Conservation (phyloP, 2,888 invertebrate species). For the Nomada lathburiana region DNA sequence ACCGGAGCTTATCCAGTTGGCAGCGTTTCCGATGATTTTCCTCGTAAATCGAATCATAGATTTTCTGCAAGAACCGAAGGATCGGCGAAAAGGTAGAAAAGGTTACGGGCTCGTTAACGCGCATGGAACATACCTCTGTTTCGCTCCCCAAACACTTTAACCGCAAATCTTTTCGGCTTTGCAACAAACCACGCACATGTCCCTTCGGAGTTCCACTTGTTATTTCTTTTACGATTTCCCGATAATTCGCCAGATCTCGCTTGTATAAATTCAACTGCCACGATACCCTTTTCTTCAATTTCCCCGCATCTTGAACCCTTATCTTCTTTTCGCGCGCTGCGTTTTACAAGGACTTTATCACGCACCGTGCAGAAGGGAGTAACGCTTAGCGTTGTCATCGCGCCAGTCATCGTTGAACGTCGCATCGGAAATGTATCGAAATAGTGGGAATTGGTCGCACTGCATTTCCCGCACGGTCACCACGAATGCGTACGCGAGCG, state of each 20-base stretch:
- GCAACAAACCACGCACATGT: slow-evolving; percentile 86
- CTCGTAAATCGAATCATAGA: slow-evolving; percentile 87
- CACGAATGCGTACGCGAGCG: too few species aligned
- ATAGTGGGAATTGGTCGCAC: too few species aligned
- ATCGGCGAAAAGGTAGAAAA: neutral
- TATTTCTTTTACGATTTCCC: slow-evolving; percentile 86
- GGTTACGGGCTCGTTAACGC: too few species aligned
- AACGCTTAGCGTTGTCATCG: too few species aligned
- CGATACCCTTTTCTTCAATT: slow-evolving; percentile 85
- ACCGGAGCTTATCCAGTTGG: slow-evolving; percentile 87
- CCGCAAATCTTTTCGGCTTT: slow-evolving; percentile 86
- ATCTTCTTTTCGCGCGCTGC: slow-evolving; percentile 88
- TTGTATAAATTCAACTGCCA: slow-evolving; percentile 87
- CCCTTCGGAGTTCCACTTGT: slow-evolving; percentile 87
- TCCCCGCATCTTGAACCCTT: slow-evolving; percentile 86
- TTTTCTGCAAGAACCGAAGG: slow-evolving; percentile 85
- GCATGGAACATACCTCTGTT: slow-evolving; percentile 3
- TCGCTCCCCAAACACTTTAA: slow-evolving; percentile 84
- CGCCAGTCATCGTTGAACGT: too few species aligned
- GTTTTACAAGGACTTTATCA: neutral
- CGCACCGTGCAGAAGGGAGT: too few species aligned
- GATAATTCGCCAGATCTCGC: slow-evolving; percentile 86
- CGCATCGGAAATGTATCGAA: too few species aligned
- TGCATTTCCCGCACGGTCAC: too few species aligned
- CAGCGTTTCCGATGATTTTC: slow-evolving; percentile 88